Evolutionary conservation across 2,888 invertebrate species (phyloP).

Genomic region (Euzophera pinguis): DNA sequence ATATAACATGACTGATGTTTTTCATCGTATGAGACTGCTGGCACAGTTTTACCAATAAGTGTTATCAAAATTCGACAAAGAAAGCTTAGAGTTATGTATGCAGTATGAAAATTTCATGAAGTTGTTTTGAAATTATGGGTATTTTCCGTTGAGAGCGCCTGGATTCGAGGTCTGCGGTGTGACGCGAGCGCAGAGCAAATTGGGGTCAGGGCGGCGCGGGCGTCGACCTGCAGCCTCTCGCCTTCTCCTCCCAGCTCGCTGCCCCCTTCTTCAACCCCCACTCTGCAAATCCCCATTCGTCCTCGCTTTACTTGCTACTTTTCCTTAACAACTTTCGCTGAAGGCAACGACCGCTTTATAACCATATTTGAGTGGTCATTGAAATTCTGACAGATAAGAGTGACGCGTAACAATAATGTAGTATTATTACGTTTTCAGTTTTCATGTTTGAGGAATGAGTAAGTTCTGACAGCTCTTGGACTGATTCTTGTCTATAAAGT

Average conservation of each 20-base stretch:
- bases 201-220: slow-evolving; percentile 78
- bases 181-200: slow-evolving; percentile 73
- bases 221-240: slow-evolving; percentile 71
- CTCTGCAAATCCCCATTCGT: slow-evolving; percentile 30
- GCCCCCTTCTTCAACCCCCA: slow-evolving; percentile 24
- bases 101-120: slow-evolving; percentile 25
- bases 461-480: no score
- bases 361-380: slow-evolving; percentile 25
- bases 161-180: slow-evolving; percentile 76
- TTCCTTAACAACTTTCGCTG: slow-evolving; percentile 37
- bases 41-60: slow-evolving; percentile 24
- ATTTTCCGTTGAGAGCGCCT: slow-evolving; percentile 67
- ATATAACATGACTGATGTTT: slow-evolving; percentile 24
- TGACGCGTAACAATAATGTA: slow-evolving; percentile 20
- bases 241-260: slow-evolving; percentile 29
- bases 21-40: slow-evolving; percentile 28
- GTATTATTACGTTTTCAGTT: neutral
- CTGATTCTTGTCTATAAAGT: no score
- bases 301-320: slow-evolving; percentile 27
- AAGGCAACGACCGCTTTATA: slow-evolving; percentile 31
- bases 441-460: no score
- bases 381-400: slow-evolving; percentile 25
- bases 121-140: slow-evolving; percentile 57
- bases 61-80: slow-evolving; percentile 2
- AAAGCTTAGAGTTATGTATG: slow-evolving; percentile 16